Base-by-base conservation (phyloP, 2,888 invertebrate genomes). In the Flexamia atlantica region DNA sequence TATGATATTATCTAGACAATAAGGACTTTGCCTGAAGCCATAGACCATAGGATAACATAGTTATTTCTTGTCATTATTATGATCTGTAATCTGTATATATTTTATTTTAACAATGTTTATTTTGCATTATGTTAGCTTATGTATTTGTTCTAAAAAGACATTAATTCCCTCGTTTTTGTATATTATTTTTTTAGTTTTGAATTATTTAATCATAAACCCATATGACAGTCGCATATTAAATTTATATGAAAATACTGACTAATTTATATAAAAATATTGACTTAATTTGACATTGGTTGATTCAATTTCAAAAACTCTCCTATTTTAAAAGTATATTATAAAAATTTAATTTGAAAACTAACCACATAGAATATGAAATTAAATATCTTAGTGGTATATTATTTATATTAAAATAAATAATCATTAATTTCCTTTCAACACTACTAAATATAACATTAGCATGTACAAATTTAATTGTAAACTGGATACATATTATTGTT, bases 1-100 rank as follows among this genome's bases (percentile, higher is more conserved):
- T 64, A 64, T 64, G 64, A 64, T 64, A 64, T 64, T 64, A 64
- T 64, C 30, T 64, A 64, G 64, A 64, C 64, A 14, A 28, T 64
- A 64, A 64, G 25, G 64, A 64, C 64, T 64, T 23, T 25, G 7
- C 20, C 20, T 28, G 64, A 64, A 28, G 30, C 28, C 64, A 30
- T 64, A 64, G 64, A 64, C 28, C 25, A 28, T 64, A 64, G 17
- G 12, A 64, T 12, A 64, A 64, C 2, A 57, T 30, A 64, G 2
- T 64, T 64, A 28, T 25, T 64, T 25, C 14, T 64, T 64, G 30
- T 57, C 25, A 46, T 57, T 57, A 57, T 12, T 5, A 23, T 57
- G 17, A 28, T 57, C 17, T 64, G 64, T 64, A 64, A 28, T 57
- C 17, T 64, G 64, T 64, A 64, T 28, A 64, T 64, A 64, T 25